phyloP scores from a whole-genome alignment of 2,113 vertebrate species.

The Trematomus loennbergii region DNA sequence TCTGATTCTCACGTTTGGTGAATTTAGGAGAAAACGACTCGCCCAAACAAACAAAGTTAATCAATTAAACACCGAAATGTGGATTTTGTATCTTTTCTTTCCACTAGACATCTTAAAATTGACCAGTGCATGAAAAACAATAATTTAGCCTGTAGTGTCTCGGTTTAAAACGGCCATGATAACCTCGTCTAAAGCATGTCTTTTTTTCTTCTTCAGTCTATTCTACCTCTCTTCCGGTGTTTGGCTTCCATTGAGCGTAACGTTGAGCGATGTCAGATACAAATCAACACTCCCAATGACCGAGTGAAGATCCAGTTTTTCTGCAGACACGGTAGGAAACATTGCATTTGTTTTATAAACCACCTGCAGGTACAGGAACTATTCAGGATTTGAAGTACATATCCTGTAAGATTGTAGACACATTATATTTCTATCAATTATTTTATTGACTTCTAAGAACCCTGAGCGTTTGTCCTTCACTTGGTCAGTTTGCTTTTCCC shows the following conservation, averaged over 20 bases:
- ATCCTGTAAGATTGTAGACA: background rate
- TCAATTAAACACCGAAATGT: too few species aligned
- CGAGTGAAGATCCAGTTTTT: constrained; percentile 88
- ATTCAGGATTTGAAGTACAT: background rate
- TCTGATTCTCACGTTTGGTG: too few species aligned
- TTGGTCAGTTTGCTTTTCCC: background rate
- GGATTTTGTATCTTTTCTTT: too few species aligned
- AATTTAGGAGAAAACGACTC: too few species aligned
- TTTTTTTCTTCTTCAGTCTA: constrained; percentile 78
- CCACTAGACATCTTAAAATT: too few species aligned
- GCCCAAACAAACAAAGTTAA: too few species aligned
- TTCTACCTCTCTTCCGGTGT: constrained; percentile 92
- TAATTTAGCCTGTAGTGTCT: too few species aligned
- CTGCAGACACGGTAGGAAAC: constrained; percentile 90
- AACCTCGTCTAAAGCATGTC: background rate
- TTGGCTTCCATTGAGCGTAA: constrained; percentile 88
- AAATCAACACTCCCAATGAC: constrained; percentile 70
- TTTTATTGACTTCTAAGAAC: background rate
- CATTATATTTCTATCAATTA: background rate
- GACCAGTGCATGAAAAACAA: too few species aligned
- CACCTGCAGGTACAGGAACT: background rate
- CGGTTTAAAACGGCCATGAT: background rate
- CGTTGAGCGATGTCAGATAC: constrained; percentile 90
- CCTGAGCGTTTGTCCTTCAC: background rate
- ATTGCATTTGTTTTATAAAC: background rate